A percentile compares a stretch with the other conserved stretches of the same genome.
These are phyloP conservation scores for Arctopsyche grandis DNA, from an alignment of 1,140 invertebrate species.

Conservation along the genomic window DNA sequence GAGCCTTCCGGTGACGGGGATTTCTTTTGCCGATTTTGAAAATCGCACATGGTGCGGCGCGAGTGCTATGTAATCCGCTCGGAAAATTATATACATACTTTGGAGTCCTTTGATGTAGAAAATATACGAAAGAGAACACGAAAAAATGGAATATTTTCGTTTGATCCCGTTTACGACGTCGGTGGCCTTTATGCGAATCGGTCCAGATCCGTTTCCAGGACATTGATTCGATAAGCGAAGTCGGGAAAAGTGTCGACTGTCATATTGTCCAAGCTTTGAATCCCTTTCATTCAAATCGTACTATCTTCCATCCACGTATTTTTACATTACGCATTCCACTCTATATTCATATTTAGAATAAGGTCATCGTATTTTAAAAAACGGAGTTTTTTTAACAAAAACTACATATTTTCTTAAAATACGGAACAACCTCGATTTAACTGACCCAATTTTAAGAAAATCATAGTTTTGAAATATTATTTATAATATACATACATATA, in stretches of 20 bases:
- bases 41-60: background rate
- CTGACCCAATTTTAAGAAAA: too few species aligned
- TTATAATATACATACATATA: too few species aligned
- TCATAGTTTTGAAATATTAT: too few species aligned
- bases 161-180: background rate
- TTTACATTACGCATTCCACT: background rate
- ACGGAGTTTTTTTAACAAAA: too few species aligned
- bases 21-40: background rate
- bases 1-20: background rate
- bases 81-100: background rate
- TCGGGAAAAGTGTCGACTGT: conserved; percentile 19
- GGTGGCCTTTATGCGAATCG: conserved; percentile 10
- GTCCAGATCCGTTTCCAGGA: conserved; percentile 24
- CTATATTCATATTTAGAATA: too few species aligned
- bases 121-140: background rate
- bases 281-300: conserved; percentile 17
- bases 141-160: background rate
- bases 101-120: background rate
- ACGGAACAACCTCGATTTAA: too few species aligned
- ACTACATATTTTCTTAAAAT: too few species aligned
- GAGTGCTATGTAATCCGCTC: background rate
- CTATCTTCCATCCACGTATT: background rate
- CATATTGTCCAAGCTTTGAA: conserved; percentile 23
- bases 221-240: conserved; percentile 24
- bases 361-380: too few species aligned